Conservation (phyloP, 2,113 vertebrate species). For the Pungitius pungitius region DNA sequence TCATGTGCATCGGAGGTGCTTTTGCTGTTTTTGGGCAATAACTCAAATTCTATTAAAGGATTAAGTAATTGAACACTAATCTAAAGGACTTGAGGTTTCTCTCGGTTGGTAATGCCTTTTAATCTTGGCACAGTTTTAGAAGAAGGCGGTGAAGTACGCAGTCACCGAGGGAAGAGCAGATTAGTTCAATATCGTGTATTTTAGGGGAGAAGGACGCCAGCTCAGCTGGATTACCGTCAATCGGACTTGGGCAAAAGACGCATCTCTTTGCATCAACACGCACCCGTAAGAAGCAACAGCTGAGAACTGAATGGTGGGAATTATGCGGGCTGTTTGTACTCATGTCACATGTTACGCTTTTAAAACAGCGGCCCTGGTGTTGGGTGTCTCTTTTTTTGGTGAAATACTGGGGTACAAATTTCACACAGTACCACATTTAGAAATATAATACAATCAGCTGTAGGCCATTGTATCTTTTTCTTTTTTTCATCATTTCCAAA, state of each 20-base stretch:
- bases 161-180: slow-evolving; percentile 74
- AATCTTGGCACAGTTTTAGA: slow-evolving; percentile 74
- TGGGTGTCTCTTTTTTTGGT: background rate
- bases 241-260: slow-evolving; percentile 65
- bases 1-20: slow-evolving; percentile 62
- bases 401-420: slow-evolving; percentile 30
- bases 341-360: background rate
- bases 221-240: slow-evolving; percentile 78
- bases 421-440: slow-evolving; percentile 38
- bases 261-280: slow-evolving; percentile 50
- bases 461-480: slow-evolving; percentile 50
- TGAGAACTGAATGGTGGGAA: slow-evolving; percentile 22
- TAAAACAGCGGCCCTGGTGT: background rate
- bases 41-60: slow-evolving; percentile 79
- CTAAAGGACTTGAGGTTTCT: slow-evolving; percentile 74
- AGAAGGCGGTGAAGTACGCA: slow-evolving; percentile 66
- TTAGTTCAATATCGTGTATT: slow-evolving; percentile 78
- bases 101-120: slow-evolving; percentile 79
- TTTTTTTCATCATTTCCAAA: slow-evolving; percentile 53
- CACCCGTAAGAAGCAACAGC: slow-evolving; percentile 5
- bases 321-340: background rate
- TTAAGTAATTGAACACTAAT: slow-evolving; percentile 82
- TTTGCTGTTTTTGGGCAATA: slow-evolving; percentile 74
- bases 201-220: slow-evolving; percentile 67
- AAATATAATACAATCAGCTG: slow-evolving; percentile 48